Evolutionary conservation across 2,888 invertebrate species (phyloP).

Genomic region (Drosophila suboccidentalis): DNA sequence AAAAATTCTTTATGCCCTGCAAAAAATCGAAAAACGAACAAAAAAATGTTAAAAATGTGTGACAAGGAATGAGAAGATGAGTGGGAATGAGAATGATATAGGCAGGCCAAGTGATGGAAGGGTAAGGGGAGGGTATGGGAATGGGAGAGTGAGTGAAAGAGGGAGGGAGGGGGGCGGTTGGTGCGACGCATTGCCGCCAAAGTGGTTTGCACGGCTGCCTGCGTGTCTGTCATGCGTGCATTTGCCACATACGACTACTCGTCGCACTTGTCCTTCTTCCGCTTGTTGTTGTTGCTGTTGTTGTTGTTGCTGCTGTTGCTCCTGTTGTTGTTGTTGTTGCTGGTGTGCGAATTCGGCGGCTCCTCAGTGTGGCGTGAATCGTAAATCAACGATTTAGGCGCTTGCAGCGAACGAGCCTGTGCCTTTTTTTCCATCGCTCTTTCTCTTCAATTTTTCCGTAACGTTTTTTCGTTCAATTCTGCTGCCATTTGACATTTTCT

Average conservation of each 20-base stretch:
- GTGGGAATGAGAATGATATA: slow-evolving; percentile 9
- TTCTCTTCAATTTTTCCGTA: slow-evolving; percentile 16
- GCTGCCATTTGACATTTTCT: slow-evolving; percentile 64
- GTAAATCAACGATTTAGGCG: slow-evolving; percentile 83
- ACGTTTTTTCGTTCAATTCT: slow-evolving; percentile 35
- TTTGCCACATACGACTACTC: slow-evolving; percentile 55
- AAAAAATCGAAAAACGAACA: slow-evolving; percentile 28
- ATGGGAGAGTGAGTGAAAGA: neutral
- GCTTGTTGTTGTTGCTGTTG: slow-evolving; percentile 10
- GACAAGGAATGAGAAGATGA: slow-evolving; percentile 23
- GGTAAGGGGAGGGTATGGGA: neutral
- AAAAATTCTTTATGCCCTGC: slow-evolving; percentile 71
- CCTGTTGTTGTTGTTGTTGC: slow-evolving; percentile 18
- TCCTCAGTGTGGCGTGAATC: slow-evolving; percentile 80
- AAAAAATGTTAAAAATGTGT: slow-evolving; percentile 35
- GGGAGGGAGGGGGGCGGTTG: neutral
- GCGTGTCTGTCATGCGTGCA: slow-evolving; percentile 79
- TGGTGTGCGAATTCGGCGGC: slow-evolving; percentile 58
- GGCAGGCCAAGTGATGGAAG: slow-evolving; percentile 19
- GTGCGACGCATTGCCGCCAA: slow-evolving; percentile 72
- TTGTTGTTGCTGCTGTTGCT: slow-evolving; percentile 15
- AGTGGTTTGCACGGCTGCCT: slow-evolving; percentile 80
- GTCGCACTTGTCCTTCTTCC: slow-evolving; percentile 45
- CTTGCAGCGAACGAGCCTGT: slow-evolving; percentile 62
- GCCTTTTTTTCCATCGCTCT: slow-evolving; percentile 28